Conservation (phyloP, 2,797 vertebrate genomes). For the Mus caroli region DNA sequence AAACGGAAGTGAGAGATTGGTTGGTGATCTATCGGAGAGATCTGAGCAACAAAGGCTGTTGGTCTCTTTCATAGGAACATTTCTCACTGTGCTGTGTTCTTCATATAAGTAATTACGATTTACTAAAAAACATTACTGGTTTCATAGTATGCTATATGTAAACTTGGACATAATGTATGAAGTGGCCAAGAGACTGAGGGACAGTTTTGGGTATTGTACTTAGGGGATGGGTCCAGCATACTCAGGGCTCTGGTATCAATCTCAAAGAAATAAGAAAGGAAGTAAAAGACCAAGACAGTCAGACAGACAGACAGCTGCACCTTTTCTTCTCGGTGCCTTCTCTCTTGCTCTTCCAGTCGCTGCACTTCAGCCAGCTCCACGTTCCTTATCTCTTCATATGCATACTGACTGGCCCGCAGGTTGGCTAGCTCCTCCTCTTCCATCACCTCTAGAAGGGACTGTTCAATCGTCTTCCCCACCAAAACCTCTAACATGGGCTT, state of each 20-base stretch:
- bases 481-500: conserved; percentile 94
- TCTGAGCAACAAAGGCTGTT: background rate
- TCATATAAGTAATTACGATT: background rate
- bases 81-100: background rate
- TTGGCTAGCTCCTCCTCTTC: conserved; percentile 96
- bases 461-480: conserved; percentile 96
- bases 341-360: conserved; percentile 95
- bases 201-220: background rate
- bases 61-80: background rate
- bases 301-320: conserved; percentile 75
- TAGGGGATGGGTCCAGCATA: background rate
- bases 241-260: background rate
- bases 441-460: conserved; percentile 95
- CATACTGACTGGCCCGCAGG: conserved; percentile 90
- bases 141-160: background rate
- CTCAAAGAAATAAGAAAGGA: background rate
- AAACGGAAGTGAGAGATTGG: background rate
- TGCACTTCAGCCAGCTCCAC: conserved; percentile 94
- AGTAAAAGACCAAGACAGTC: background rate
- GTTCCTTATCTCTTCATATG: conserved; percentile 91
- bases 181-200: background rate
- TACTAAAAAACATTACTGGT: background rate
- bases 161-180: background rate
- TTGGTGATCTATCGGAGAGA: background rate
- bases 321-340: conserved; percentile 93